These are phyloP conservation scores for Pipistrellus pipistrellus DNA, from an alignment of 2,797 vertebrate species.

Conservation along the genomic window DNA sequence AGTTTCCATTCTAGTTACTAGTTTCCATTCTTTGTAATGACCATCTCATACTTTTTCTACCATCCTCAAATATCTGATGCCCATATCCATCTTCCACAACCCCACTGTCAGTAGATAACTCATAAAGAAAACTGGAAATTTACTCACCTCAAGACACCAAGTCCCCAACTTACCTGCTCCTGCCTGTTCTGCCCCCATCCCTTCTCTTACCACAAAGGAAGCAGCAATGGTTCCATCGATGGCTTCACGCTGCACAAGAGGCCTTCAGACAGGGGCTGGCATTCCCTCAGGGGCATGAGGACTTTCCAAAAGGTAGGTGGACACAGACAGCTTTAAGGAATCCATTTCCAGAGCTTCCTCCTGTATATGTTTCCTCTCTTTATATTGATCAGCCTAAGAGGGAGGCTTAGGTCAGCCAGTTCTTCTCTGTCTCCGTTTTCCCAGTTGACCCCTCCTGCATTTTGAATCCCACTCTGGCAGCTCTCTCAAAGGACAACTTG, in stretches of 20 bases:
- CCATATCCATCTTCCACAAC: background rate
- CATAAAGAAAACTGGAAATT: constrained; percentile 40
- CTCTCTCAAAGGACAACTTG: background rate
- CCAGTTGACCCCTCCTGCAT: background rate
- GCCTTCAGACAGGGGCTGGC: background rate
- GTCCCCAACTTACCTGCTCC: background rate
- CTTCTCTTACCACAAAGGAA: background rate
- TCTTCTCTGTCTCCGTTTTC: background rate
- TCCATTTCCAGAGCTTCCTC: background rate
- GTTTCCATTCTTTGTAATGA: constrained; percentile 34
- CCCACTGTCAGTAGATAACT: background rate
- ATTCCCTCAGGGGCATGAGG: background rate
- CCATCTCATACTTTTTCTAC: background rate
- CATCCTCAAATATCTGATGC: constrained; percentile 11
- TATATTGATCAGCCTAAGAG: background rate
- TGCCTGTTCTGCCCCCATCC: background rate
- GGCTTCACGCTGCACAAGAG: background rate
- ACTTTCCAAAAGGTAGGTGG: background rate
- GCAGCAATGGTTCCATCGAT: background rate
- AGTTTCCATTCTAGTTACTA: background rate
- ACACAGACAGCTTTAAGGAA: background rate
- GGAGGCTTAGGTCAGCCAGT: background rate
- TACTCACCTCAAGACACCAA: background rate
- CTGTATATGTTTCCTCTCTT: background rate
- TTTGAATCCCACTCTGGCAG: background rate